Evolutionary conservation across 2,888 invertebrate genomes (phyloP), one percentile per base, ranked within the genome.

Genomic region (Pristionchus arcanus): DNA sequence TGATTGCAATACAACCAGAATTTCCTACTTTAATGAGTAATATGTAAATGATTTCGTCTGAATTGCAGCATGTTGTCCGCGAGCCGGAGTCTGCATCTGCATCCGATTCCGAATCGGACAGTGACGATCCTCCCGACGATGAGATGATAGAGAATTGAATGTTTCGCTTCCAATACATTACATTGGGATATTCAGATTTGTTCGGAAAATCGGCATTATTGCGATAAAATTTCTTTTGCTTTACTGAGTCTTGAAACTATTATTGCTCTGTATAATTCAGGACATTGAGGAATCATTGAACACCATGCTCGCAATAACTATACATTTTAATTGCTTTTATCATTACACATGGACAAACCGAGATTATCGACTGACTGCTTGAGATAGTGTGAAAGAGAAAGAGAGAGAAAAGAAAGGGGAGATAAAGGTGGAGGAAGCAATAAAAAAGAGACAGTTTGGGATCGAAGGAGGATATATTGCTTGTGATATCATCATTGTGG

Each of bases 331-430:
- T 42, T 42, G 19, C 25, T n/a, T 77, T 77, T 77, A 77, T 77
- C 42, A 77, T 77, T 77, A 77, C 42, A 42, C 77, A 77, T 77
- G 42, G 34, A 77, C 77, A 77, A 77, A 77, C 77, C 77, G 77
- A 77, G 77, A 77, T 77, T 77, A 77, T 42, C 34, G 77, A 77
- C 42, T 77, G 77, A 34, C 74, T 74, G 34, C 16, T 31, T 77
- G 77, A 49, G 77, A 77, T 77, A 77, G 42, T 42, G 42, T 42
- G 77, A 77, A 42, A 77, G 42, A 77, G 77, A 68, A 25, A 68
- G 68, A 68, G 31, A 68, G 31, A 68, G 68, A 34, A 34, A 19
- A 74, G 74, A 74, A 74, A 74, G 66, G n/a, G 28, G 66, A 25
- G n/a, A 28, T 66, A 28, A 66, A 19, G 9, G 16, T 77, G n/a